Conservation (phyloP, 2,113 vertebrate species). For the Lathamus discolor region DNA sequence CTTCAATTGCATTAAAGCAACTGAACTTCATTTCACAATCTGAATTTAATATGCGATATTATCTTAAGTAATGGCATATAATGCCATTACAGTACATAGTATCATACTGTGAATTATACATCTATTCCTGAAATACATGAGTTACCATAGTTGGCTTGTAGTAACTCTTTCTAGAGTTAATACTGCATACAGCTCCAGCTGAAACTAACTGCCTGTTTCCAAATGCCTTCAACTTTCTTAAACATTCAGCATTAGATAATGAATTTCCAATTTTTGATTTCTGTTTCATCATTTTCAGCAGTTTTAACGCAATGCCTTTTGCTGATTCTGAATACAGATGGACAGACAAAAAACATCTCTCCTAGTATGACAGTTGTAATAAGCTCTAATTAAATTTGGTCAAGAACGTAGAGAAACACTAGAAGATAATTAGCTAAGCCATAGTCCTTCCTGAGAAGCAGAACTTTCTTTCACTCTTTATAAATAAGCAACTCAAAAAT, state of each 20-base stretch:
- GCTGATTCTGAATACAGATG: neutral
- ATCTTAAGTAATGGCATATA: constrained; percentile 43
- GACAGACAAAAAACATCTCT: neutral
- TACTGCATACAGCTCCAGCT: neutral
- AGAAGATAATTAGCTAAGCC: neutral
- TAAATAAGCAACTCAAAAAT: neutral
- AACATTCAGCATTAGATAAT: neutral
- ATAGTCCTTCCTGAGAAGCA: neutral
- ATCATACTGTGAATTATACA: constrained; percentile 32
- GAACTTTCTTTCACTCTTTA: neutral
- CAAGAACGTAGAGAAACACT: neutral
- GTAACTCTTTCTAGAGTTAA: neutral
- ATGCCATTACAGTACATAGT: constrained; percentile 31
- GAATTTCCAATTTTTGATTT: neutral
- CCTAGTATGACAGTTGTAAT: neutral
- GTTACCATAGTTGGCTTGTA: neutral
- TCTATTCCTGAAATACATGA: constrained; percentile 3
- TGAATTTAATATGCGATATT: constrained; percentile 46
- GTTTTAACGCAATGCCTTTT: neutral
- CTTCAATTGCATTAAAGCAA: constrained; percentile 45
- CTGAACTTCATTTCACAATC: constrained; percentile 40
- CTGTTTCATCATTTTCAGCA: neutral
- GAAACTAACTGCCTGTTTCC: constrained; percentile 12
- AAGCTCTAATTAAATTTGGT: neutral
- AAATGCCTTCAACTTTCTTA: neutral